Evolutionary conservation across 2,113 vertebrate species (phyloP).

Genomic region (Theristicus caerulescens): DNA sequence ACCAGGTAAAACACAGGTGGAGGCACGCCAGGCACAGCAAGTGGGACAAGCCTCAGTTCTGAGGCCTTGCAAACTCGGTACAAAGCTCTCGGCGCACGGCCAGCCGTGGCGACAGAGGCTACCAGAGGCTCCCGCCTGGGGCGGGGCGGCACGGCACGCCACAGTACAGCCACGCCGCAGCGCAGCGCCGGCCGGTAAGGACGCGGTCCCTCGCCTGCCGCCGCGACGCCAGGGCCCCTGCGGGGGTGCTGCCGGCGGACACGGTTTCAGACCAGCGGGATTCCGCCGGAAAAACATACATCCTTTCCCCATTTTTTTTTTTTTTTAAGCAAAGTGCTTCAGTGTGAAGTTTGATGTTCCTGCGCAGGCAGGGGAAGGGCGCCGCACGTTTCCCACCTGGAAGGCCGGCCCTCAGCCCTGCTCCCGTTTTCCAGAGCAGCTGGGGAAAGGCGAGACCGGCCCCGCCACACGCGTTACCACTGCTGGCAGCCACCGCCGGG

Average conservation of each 20-base stretch:
- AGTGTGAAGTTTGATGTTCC: neutral
- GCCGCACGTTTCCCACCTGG: neutral
- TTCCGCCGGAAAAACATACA: neutral
- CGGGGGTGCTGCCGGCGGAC: neutral
- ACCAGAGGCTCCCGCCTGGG: accelerated
- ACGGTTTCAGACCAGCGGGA: neutral
- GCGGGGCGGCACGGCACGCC: neutral
- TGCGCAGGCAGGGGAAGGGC: neutral
- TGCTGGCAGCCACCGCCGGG: neutral
- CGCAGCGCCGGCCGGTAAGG: neutral
- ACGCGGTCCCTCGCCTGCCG: neutral
- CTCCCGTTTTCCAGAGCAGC: neutral
- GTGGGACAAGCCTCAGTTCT: accelerated
- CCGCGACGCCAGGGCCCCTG: neutral
- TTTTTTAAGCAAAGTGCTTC: neutral
- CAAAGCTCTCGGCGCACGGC: accelerated
- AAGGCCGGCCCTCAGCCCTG: neutral
- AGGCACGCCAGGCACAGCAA: neutral
- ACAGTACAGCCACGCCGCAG: too few relatives aligned
- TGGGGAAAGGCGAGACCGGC: neutral
- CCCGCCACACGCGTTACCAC: neutral
- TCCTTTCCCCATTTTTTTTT: accelerated
- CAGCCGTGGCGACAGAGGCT: accelerated
- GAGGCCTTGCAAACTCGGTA: neutral
- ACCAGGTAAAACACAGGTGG: accelerated